Percentiles rank a stretch among this genome's conserved stretches.
Evolutionary conservation across 2,888 invertebrate species (phyloP).

Genomic region (Mythimna ferrago): DNA sequence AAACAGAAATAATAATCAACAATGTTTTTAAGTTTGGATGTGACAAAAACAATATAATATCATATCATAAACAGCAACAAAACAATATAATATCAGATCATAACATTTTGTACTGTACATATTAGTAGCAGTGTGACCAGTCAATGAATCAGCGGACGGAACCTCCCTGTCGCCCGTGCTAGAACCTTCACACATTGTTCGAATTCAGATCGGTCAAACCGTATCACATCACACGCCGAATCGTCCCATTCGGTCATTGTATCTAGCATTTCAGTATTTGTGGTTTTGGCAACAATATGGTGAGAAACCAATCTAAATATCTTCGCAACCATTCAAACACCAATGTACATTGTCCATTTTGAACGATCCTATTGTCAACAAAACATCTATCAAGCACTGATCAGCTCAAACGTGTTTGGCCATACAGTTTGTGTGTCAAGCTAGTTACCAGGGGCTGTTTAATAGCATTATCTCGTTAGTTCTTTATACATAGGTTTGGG

Average conservation of each 20-base stretch:
- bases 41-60: no score
- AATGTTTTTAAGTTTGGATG: no score
- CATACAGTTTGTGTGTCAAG: neutral
- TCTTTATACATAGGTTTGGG: neutral
- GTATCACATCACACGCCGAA: neutral
- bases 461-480: conserved; percentile 6
- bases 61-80: no score
- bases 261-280: neutral
- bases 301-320: conserved; percentile 14
- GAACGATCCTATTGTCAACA: neutral
- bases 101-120: no score
- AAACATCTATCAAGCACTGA: conserved; percentile 9
- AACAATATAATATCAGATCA: no score
- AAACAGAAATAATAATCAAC: no score
- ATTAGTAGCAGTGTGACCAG: no score
- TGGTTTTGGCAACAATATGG: neutral
- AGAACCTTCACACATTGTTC: neutral
- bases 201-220: neutral
- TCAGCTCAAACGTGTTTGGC: conserved; percentile 19
- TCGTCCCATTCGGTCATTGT: neutral
- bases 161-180: no score
- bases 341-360: neutral
- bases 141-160: no score
- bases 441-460: neutral
- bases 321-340: conserved; percentile 17